These are phyloP conservation scores for Automeris io DNA, from an alignment of 2,888 invertebrate species.

Conservation along the genomic window DNA sequence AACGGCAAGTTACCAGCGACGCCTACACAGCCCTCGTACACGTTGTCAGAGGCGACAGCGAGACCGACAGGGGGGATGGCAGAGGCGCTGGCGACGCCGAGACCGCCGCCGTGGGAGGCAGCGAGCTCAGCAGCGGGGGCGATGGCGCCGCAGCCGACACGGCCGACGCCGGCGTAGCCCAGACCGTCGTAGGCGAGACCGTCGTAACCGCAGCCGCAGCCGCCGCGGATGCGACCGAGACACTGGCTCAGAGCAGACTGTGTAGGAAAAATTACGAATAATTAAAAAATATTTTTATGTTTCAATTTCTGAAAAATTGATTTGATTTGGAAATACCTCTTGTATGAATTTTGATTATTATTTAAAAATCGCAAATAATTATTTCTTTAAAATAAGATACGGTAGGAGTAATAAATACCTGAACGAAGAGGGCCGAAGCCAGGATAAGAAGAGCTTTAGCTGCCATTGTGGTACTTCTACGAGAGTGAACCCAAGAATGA, in stretches of 20 bases:
- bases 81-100: slow-evolving; percentile 12
- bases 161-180: too few relatives aligned
- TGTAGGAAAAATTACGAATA: background rate
- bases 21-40: slow-evolving; percentile 10
- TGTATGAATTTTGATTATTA: too few relatives aligned
- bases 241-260: slow-evolving; percentile 4
- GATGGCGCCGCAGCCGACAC: slow-evolving; percentile 12
- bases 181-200: slow-evolving; percentile 1
- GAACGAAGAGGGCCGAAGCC: slow-evolving; percentile 8
- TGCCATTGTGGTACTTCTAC: slow-evolving; percentile 4
- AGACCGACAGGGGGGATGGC: slow-evolving; percentile 10
- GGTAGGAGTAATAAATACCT: slow-evolving; percentile 8
- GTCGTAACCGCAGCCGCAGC: slow-evolving; percentile 1
- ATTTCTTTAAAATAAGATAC: too few relatives aligned
- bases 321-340: too few relatives aligned
- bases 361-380: too few relatives aligned
- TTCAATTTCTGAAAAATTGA: too few relatives aligned
- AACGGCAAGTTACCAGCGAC: slow-evolving; percentile 10
- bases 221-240: background rate
- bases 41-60: slow-evolving; percentile 20
- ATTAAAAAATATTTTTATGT: background rate
- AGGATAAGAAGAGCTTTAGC: slow-evolving; percentile 6
- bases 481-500: background rate
- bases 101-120: slow-evolving; percentile 14
- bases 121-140: slow-evolving; percentile 15